Evolutionary conservation across 2,113 vertebrate species (phyloP).

Genomic region (Mastomys natalensis): DNA sequence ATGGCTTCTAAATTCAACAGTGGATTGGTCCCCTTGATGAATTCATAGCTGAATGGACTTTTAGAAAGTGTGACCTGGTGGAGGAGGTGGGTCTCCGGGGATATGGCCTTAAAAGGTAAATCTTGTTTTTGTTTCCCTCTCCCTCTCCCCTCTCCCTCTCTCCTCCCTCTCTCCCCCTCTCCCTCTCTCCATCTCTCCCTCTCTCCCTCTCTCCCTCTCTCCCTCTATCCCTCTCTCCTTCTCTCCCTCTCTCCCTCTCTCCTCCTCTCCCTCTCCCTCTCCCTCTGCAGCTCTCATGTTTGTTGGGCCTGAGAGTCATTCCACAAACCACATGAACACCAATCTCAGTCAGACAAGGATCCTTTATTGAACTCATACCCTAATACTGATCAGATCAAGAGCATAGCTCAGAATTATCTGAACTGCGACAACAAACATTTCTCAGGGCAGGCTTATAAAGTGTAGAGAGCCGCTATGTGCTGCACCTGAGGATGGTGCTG

Average conservation of each 20-base stretch:
- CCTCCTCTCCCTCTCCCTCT: background rate
- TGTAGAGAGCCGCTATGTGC: too few species aligned
- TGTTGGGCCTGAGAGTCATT: too few species aligned
- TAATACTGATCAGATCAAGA: too few species aligned
- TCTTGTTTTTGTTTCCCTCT: background rate
- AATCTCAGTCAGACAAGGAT: too few species aligned
- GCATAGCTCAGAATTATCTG: too few species aligned
- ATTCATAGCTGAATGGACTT: background rate
- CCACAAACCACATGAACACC: too few species aligned
- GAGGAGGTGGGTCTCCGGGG: background rate
- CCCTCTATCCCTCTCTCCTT: background rate
- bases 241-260: background rate
- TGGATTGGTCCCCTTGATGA: background rate
- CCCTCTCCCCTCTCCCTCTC: accelerated
- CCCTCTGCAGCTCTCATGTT: background rate
- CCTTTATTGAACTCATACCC: too few species aligned
- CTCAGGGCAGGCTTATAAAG: too few species aligned
- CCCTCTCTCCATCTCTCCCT: background rate
- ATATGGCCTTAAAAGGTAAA: background rate
- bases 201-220: background rate
- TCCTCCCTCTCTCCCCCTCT: background rate
- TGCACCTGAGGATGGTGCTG: too few species aligned
- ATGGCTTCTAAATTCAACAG: background rate
- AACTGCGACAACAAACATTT: too few species aligned
- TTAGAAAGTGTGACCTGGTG: background rate